phyloP scores from a whole-genome alignment of 2,113 vertebrate genomes.

The Elephas maximus region DNA sequence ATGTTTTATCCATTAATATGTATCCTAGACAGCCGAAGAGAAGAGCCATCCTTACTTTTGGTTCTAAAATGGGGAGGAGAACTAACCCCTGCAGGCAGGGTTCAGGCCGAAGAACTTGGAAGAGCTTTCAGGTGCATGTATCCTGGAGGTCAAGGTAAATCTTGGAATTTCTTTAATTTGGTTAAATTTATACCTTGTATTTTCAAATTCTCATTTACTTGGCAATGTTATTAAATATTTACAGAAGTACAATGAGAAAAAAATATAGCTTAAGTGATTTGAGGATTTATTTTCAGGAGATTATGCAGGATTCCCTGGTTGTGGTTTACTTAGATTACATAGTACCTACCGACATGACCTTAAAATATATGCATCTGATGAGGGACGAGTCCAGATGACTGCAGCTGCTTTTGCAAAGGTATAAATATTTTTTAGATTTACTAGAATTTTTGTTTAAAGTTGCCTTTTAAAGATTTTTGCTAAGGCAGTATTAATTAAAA shows the following conservation, averaged over 20 bases:
- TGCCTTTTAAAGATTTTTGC: conserved; percentile 41
- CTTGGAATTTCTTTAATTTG: conserved; percentile 38
- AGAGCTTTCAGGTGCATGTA: conserved; percentile 96
- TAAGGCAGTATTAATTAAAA: background rate
- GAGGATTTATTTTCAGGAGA: conserved; percentile 91
- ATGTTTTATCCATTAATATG: conserved; percentile 25
- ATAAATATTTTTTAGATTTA: conserved; percentile 57
- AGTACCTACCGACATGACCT: conserved; percentile 95
- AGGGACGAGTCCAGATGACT: conserved; percentile 96
- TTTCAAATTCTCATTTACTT: conserved; percentile 45
- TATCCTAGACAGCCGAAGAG: conserved; percentile 90
- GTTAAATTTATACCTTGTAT: background rate
- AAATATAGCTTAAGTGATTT: conserved; percentile 82
- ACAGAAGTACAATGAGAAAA: conserved; percentile 57
- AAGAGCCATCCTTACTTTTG: conserved; percentile 94
- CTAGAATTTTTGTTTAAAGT: conserved; percentile 12
- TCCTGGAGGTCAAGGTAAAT: conserved; percentile 95
- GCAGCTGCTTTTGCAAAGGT: conserved; percentile 96
- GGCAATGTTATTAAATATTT: conserved; percentile 48
- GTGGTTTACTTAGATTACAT: conserved; percentile 94
- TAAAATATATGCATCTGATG: conserved; percentile 96
- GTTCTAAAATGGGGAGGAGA: conserved; percentile 97
- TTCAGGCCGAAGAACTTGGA: conserved; percentile 95
- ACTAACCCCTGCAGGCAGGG: conserved; percentile 94
- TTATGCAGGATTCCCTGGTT: conserved; percentile 95